Base-by-base conservation (phyloP, 2,888 invertebrate species). In the Coelogynopora nodosa region DNA sequence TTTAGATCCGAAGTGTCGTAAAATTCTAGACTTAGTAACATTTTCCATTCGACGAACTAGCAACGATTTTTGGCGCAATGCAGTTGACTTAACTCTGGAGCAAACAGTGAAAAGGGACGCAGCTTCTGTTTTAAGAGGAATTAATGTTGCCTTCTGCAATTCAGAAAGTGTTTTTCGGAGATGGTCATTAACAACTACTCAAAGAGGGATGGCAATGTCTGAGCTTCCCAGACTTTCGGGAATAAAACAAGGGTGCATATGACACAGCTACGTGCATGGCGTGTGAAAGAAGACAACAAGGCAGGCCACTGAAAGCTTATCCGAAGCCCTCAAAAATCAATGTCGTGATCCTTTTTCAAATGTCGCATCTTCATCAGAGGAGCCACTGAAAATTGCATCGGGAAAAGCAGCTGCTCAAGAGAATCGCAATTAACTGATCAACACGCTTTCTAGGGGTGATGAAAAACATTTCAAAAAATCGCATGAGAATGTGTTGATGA, bases 21-120 rank as follows among this genome's bases (percentile, higher is more conserved):
- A 26, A 28, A 30, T 86, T 86, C 30, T 86, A 26, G 29, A 86
- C 27, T 85, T 28, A 49, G 86, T 84, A 27, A 67, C 84, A n/a
- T 86, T 86, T 86, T 86, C 86, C 2, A 2, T 85, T 49, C 31
- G 84, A 86, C 23, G 86, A 67, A 86, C 85, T 30, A 49, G 31
- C 23, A 86, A 86, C 0, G 13, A 28, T 87, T 82, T 74, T 29
- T 86, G 86, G 0, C 29, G 86, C n/a, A 26, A 31, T 29, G 82
- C 86, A 81, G 82, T 87, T 30, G 87, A 87, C 87, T 67, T 87
- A 30, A 86, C 85, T n/a, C 87, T 87, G 18, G 84, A 87, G 74
- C 87, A 87, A 30, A 86, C 87, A 0, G 81, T 87, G 30, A 87
- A 86, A 67, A 67, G 87, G 31, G 85, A 86, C 67, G 31, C 85